Evolutionary conservation across 2,113 vertebrate genomes (phyloP).

Genomic region (Apaloderma vittatum): DNA sequence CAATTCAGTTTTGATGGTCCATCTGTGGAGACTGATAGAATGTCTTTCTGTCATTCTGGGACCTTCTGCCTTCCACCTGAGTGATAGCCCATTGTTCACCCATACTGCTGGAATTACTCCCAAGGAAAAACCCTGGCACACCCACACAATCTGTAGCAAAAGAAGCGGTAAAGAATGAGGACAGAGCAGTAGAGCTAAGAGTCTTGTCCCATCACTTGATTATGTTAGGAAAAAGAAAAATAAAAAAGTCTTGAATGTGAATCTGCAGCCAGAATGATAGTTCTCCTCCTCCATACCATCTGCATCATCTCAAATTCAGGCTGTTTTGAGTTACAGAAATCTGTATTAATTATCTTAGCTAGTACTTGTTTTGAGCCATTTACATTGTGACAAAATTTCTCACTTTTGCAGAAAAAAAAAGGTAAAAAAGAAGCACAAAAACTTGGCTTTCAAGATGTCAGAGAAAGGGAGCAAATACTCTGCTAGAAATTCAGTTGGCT

Average conservation of each 20-base stretch:
- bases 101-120: background rate
- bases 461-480: background rate
- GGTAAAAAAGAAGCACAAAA: background rate
- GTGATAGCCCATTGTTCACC: background rate
- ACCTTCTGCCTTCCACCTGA: background rate
- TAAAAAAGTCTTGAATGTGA: background rate
- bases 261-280: background rate
- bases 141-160: background rate
- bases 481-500: background rate
- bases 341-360: slow-evolving; percentile 4
- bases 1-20: background rate
- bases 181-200: background rate
- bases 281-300: slow-evolving; percentile 66
- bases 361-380: slow-evolving; percentile 13
- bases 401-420: background rate
- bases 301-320: slow-evolving; percentile 40
- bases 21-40: background rate
- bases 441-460: background rate
- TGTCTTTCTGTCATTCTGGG: background rate
- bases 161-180: background rate
- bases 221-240: background rate
- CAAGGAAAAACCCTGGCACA: background rate
- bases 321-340: slow-evolving; percentile 37
- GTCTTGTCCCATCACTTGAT: background rate
- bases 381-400: background rate